Percentiles rank a stretch among this genome's conserved stretches.
These are phyloP conservation scores for Protonemura montana DNA, from an alignment of 2,888 invertebrate species.

Conservation along the genomic window DNA sequence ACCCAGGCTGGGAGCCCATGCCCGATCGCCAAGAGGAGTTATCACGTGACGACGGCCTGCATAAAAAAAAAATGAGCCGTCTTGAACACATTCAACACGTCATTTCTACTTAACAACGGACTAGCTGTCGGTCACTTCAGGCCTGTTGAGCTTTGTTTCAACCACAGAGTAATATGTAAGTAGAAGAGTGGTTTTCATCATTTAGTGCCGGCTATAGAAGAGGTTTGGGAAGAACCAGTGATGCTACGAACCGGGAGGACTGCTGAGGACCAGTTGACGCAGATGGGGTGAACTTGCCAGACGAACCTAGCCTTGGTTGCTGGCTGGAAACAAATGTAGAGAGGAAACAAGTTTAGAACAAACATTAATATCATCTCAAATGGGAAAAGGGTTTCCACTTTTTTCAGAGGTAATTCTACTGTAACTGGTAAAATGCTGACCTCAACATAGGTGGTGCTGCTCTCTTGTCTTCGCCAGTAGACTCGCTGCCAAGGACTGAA, in stretches of 20 bases:
- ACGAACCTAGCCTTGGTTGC: background rate
- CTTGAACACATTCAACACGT: background rate
- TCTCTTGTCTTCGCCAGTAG: background rate
- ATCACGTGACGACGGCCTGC: constrained; percentile 47
- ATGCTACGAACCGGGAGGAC: background rate
- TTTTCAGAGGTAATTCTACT: too few relatives aligned
- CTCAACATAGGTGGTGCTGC: background rate
- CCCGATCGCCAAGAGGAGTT: constrained; percentile 42
- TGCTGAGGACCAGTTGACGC: constrained; percentile 37
- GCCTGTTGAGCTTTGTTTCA: constrained; percentile 59
- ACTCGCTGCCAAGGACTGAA: background rate
- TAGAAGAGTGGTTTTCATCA: constrained; percentile 54
- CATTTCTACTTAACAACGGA: background rate
- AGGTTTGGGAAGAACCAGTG: background rate
- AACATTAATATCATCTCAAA: too few relatives aligned
- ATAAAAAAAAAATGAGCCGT: background rate
- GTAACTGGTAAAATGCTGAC: too few relatives aligned
- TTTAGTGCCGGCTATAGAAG: background rate
- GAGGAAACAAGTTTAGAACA: too few relatives aligned
- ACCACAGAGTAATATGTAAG: constrained; percentile 56
- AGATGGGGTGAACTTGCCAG: constrained; percentile 43
- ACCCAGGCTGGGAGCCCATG: constrained; percentile 36
- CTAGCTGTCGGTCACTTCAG: constrained; percentile 53
- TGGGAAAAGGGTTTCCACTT: too few relatives aligned
- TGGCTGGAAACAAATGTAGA: background rate